Percentiles rank a stretch among this genome's conserved stretches.
Evolutionary conservation across 2,113 vertebrate genomes (phyloP).

Genomic region (Melanerpes formicivorus): DNA sequence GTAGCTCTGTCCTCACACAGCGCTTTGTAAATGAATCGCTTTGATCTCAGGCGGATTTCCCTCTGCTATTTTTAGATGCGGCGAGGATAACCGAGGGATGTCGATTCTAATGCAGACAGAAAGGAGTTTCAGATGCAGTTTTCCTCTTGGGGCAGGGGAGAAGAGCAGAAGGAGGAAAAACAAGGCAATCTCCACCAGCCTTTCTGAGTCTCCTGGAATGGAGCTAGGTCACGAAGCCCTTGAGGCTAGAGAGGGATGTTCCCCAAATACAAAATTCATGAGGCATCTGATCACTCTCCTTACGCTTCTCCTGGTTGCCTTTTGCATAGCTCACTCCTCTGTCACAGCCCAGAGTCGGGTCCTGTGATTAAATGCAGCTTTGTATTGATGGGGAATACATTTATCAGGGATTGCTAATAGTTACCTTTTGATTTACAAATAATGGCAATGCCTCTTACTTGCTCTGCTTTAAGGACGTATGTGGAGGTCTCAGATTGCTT

Average conservation of each 20-base stretch:
- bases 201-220: neutral
- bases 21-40: constrained; percentile 33
- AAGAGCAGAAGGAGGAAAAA: constrained; percentile 7
- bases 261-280: neutral
- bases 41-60: constrained; percentile 62
- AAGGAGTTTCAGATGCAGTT: constrained; percentile 22
- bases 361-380: neutral
- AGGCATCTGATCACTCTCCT: neutral
- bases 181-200: neutral
- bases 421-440: neutral
- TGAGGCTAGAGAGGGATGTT: neutral
- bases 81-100: constrained; percentile 27
- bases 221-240: neutral
- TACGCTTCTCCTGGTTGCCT: neutral
- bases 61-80: constrained; percentile 45
- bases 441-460: neutral
- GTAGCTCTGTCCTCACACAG: neutral
- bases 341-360: neutral
- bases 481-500: neutral
- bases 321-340: neutral
- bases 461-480: neutral
- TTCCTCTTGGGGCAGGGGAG: constrained; percentile 22
- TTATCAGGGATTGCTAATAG: neutral
- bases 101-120: constrained; percentile 40
- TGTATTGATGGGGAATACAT: fast-evolving